A percentile compares a stretch with the other conserved stretches of the same genome.
These are phyloP conservation scores for Asobara japonica DNA, from an alignment of 1,140 invertebrate species.

Conservation along the genomic window DNA sequence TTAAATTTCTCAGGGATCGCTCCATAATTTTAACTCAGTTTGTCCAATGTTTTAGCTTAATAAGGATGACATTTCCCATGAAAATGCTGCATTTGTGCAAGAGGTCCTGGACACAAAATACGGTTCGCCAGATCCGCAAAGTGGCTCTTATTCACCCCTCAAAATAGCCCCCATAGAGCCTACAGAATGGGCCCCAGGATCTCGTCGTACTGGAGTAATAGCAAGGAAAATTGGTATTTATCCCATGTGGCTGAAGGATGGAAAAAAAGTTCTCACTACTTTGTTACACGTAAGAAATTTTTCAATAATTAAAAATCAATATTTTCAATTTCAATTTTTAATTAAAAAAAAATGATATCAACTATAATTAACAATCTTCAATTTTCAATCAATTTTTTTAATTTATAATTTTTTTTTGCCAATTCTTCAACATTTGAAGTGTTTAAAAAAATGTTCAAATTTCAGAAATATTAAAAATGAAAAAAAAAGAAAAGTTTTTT, in stretches of 20 bases:
- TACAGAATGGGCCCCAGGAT: conserved; percentile 72
- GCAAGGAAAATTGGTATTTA: conserved; percentile 93
- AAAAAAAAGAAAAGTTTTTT: too few species aligned
- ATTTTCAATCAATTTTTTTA: too few species aligned
- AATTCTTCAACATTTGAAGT: too few species aligned
- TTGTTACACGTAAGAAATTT: conserved; percentile 87
- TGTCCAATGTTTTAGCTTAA: conserved; percentile 64
- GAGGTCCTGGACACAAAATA: conserved; percentile 79
- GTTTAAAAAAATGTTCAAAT: too few species aligned
- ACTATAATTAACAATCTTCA: too few species aligned
- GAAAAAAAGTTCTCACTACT: conserved; percentile 80
- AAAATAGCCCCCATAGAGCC: conserved; percentile 70
- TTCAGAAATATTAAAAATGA: too few species aligned
- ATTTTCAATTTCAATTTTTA: conserved; percentile 12
- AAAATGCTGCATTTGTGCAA: conserved; percentile 85
- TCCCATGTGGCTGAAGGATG: conserved; percentile 92
- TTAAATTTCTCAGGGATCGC: too few species aligned
- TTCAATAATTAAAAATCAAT: too few species aligned
- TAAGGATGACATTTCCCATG: conserved; percentile 78
- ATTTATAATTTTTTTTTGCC: too few species aligned
- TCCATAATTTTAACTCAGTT: too few species aligned
- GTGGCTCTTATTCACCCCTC: conserved; percentile 58
- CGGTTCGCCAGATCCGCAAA: conserved; percentile 60
- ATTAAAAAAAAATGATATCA: conserved; percentile 9
- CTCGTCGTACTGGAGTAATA: conserved; percentile 84